Evolutionary conservation across 2,888 invertebrate genomes (phyloP), one percentile per base, ranked within the genome.

Genomic region (Corbicula japonica): DNA sequence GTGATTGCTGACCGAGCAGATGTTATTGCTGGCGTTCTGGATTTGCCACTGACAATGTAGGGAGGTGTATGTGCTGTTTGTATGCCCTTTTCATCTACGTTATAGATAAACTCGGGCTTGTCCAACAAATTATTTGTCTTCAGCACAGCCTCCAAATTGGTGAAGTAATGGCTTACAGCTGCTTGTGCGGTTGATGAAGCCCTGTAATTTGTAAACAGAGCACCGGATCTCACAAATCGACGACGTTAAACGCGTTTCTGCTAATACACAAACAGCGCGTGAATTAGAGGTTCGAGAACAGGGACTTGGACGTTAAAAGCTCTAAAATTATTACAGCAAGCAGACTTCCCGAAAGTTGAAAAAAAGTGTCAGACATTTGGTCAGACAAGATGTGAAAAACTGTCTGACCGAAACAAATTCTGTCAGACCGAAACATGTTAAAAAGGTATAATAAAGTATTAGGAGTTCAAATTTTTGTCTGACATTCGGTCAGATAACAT

Each of bases 21-120:
- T 10, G 12, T 54, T 15, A 26, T 54, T 23, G 28, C 21, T 26
- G 54, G 54, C 8, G 23, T 23, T 26, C 28, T 30, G 18, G 54
- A 54, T 5, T 54, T n/a, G 41, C 41, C 35, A 41, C 61, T 62
- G 38, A 62, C 38, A 23, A 62, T 62, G 18, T 41, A 62, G n/a
- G 62, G 62, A 26, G 61, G 62, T 34, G 28, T n/a, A 48, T 71
- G 61, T 30, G 61, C 61, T 48, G 61, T 61, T 18, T 38, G 46
- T 30, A 56, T 56, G n/a, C 68, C 56, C 2, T 68, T n/a, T 50
- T 68, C 58, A 30, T 62, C 61, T 35, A 54, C 38, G 46, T 63
- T 63, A 21, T 54, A 54, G 8, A 72, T 48, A 41, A 34, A 41
- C 12, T 62, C 58, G 26, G 71, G 62, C 30, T 62, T 71, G 71